Evolutionary conservation across 2,888 invertebrate genomes (phyloP).

Genomic region (Drosophila buzzatii): DNA sequence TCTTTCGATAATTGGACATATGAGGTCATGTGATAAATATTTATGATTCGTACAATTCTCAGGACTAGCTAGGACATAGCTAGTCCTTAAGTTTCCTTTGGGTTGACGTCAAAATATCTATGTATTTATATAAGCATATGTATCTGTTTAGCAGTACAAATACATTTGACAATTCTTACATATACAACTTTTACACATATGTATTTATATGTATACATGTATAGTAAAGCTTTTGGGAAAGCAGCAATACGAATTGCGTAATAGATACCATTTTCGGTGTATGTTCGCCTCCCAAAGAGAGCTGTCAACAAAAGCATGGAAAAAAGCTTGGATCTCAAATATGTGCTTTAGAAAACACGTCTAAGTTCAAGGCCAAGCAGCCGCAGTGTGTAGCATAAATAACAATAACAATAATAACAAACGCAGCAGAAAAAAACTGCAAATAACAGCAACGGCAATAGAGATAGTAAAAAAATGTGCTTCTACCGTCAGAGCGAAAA

Average conservation of each 20-base stretch:
- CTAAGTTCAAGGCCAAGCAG: constrained; percentile 78
- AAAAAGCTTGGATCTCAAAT: constrained; percentile 50
- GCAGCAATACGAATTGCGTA: constrained; percentile 64
- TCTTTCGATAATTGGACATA: not conserved
- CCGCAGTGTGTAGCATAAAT: constrained; percentile 46
- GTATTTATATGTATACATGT: constrained; percentile 18
- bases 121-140: not conserved
- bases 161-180: constrained; percentile 3
- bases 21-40: constrained; percentile 22
- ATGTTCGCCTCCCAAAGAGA: constrained; percentile 45
- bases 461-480: constrained; percentile 38
- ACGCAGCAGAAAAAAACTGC: constrained; percentile 61
- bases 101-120: constrained; percentile 40
- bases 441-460: constrained; percentile 48
- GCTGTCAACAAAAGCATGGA: constrained; percentile 49
- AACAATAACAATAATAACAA: constrained; percentile 44
- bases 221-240: constrained; percentile 41
- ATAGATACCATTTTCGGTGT: constrained; percentile 70
- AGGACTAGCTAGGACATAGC: not conserved
- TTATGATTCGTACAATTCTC: constrained; percentile 21
- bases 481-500: constrained; percentile 71
- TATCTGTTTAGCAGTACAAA: not conserved
- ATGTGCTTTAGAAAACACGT: constrained; percentile 70
- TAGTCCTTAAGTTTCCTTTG: not conserved
- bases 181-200: not conserved